Percentiles rank a stretch among this genome's conserved stretches.
Conservation (phyloP, 2,113 vertebrate species). For the Dipodomys spectabilis region DNA sequence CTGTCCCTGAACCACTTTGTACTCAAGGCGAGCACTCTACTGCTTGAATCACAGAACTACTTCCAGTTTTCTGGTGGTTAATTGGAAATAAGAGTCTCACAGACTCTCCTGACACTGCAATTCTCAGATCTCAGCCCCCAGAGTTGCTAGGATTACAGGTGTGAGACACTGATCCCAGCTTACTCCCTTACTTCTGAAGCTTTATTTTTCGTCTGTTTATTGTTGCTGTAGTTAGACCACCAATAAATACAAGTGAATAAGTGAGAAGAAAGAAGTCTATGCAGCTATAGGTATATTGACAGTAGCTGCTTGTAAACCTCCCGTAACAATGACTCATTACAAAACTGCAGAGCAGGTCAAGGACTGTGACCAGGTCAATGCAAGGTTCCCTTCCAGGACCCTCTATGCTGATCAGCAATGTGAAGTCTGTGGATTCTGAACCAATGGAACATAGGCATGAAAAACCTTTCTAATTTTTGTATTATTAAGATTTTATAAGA, state of each 20-base stretch:
- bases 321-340: background rate
- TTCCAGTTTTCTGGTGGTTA: no score
- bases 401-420: constrained; percentile 32
- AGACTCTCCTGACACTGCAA: no score
- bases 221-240: background rate
- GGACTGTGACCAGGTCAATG: background rate
- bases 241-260: background rate
- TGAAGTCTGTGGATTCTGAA: constrained; percentile 48
- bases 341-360: background rate
- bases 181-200: background rate
- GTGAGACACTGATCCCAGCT: no score
- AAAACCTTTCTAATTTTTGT: constrained; percentile 80
- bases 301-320: background rate
- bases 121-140: no score
- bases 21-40: no score
- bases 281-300: background rate
- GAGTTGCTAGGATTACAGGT: no score
- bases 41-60: no score
- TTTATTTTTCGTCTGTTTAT: background rate
- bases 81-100: no score
- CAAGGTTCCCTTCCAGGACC: background rate
- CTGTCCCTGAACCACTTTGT: no score
- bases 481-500: constrained; percentile 83
- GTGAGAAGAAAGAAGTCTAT: background rate
- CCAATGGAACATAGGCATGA: constrained; percentile 72